phyloP scores from a whole-genome alignment of 2,888 invertebrate species.

The Carpatolechia fugitivella region DNA sequence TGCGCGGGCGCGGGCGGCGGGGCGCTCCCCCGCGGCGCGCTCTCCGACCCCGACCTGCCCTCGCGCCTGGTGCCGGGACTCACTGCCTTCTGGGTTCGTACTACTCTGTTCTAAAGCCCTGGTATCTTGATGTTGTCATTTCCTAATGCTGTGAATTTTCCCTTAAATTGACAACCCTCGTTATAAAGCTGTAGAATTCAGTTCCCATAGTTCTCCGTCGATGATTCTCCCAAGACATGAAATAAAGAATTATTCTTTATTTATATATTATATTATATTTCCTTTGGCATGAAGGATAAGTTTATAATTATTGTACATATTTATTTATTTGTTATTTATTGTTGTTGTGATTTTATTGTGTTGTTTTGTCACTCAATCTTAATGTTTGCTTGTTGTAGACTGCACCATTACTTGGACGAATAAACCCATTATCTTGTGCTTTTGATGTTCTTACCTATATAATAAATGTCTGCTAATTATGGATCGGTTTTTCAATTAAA shows the following conservation, averaged over 20 bases:
- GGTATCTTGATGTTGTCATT: background rate
- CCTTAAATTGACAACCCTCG: too few relatives aligned
- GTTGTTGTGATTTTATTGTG: background rate
- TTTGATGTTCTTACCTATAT: background rate
- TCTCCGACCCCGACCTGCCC: slow-evolving; percentile 69
- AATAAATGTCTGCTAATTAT: too few relatives aligned
- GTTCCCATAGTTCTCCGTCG: too few relatives aligned
- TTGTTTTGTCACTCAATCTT: background rate
- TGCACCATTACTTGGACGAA: too few relatives aligned
- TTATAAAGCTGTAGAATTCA: too few relatives aligned
- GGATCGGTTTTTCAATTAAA: too few relatives aligned
- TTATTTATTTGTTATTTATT: background rate
- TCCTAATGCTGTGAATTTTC: background rate
- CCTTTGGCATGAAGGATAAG: too few relatives aligned
- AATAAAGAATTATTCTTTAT: too few relatives aligned
- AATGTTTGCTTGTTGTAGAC: background rate
- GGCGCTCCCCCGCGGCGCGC: slow-evolving; percentile 60
- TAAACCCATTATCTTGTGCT: background rate
- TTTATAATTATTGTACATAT: too few relatives aligned
- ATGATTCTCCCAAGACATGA: too few relatives aligned
- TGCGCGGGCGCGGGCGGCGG: slow-evolving; percentile 44
- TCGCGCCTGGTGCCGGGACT: slow-evolving; percentile 60
- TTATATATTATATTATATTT: too few relatives aligned
- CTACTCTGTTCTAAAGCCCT: slow-evolving; percentile 11
- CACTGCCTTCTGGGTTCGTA: slow-evolving; percentile 70